Conservation (phyloP, 2,797 vertebrate genomes). For the Sebastes taczanowskii region DNA sequence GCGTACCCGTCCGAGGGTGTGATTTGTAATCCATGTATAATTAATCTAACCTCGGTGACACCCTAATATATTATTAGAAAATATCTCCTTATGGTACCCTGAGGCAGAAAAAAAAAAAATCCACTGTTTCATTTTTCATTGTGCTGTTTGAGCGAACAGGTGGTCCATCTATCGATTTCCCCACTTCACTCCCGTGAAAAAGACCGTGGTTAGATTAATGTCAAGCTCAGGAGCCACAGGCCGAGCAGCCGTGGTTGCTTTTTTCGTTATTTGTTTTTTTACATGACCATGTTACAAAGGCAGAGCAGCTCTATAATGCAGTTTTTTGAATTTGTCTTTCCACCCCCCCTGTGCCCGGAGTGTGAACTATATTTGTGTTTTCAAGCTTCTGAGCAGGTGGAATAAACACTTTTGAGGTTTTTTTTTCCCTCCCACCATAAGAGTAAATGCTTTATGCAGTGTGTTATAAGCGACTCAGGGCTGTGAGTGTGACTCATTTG, state of each 20-base stretch:
- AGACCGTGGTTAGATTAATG: constrained; percentile 71
- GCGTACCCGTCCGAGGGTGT: constrained; percentile 59
- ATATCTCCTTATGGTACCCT: constrained; percentile 78
- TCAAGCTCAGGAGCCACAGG: constrained; percentile 69
- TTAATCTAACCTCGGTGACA: constrained; percentile 84
- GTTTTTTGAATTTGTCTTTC: constrained; percentile 37
- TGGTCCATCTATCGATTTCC: constrained; percentile 80
- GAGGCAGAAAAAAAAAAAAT: constrained; percentile 66
- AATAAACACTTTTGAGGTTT: constrained; percentile 7
- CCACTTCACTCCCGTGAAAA: constrained; percentile 70
- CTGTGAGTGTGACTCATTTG: constrained; percentile 58
- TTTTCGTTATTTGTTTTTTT: constrained; percentile 10
- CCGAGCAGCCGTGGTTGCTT: constrained; percentile 26
- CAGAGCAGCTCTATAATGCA: constrained; percentile 33
- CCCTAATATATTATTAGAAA: constrained; percentile 85
- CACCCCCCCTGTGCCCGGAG: not conserved
- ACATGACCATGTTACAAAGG: constrained; percentile 41
- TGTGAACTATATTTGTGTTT: constrained; percentile 36
- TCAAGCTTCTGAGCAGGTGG: constrained; percentile 41
- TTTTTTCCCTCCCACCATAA: not conserved
- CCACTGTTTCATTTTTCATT: constrained; percentile 75
- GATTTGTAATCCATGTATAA: constrained; percentile 83
- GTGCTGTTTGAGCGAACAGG: constrained; percentile 77
- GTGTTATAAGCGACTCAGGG: constrained; percentile 32
- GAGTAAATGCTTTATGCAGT: constrained; percentile 43